These are phyloP conservation scores for Oscheius sp. DNA, from an alignment of 2,888 invertebrate genomes.

Conservation along the genomic window DNA sequence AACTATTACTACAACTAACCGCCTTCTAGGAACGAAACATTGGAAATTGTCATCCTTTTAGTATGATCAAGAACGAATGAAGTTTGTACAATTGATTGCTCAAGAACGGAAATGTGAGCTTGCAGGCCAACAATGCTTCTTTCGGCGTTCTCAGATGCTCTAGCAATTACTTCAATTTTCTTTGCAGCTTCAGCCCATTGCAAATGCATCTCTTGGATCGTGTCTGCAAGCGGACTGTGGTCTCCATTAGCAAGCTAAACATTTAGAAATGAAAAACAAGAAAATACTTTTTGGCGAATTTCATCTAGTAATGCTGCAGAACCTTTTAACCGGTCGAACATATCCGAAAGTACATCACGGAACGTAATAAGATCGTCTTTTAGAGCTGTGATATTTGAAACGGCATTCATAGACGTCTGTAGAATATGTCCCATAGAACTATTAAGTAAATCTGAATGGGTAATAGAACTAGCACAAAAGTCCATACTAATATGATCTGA, in stretches of 20 bases:
- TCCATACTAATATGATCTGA: background rate
- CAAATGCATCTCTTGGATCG: slow-evolving; percentile 11
- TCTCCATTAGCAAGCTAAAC: slow-evolving; percentile 3
- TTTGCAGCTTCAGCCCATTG: background rate
- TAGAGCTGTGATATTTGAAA: background rate
- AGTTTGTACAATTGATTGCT: slow-evolving; percentile 17
- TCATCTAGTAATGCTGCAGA: slow-evolving; percentile 19
- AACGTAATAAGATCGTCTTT: slow-evolving; percentile 11
- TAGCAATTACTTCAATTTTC: background rate
- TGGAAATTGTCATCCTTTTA: slow-evolving; percentile 11
- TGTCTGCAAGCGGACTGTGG: slow-evolving; percentile 8
- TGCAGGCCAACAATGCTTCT: background rate
- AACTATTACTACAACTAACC: background rate
- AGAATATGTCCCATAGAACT: slow-evolving; percentile 2
- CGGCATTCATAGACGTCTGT: slow-evolving; percentile 10
- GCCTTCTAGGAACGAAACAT: background rate
- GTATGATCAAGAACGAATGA: slow-evolving; percentile 21
- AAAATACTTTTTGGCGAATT: slow-evolving; percentile 11
- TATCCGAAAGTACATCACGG: background rate
- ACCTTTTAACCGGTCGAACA: slow-evolving; percentile 12
- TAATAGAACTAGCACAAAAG: too few relatives aligned
- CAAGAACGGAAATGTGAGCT: slow-evolving; percentile 19
- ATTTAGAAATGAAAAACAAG: background rate
- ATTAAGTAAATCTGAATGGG: too few relatives aligned
- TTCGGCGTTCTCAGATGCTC: slow-evolving; percentile 3